Evolutionary conservation across 2,797 vertebrate genomes (phyloP).

Genomic region (Yasuhikotakia modesta): DNA sequence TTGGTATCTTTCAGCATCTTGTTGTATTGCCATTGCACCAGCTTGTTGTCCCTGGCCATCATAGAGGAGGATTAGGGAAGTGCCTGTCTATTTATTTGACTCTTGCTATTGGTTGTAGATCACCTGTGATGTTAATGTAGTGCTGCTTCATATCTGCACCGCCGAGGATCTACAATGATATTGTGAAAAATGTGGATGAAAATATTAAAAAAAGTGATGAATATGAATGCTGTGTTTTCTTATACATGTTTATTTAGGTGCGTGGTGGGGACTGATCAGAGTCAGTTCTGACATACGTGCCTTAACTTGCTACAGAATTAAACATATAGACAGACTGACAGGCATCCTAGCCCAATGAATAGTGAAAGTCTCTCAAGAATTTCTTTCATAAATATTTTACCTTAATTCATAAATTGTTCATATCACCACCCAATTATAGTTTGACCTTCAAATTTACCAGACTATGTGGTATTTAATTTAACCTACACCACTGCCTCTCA

Average conservation of each 20-base stretch:
- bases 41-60: background rate
- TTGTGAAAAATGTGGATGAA: constrained; percentile 72
- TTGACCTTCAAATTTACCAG: no score
- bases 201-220: constrained; percentile 61
- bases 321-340: no score
- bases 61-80: constrained; percentile 64
- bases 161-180: constrained; percentile 69
- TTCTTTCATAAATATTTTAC: background rate
- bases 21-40: constrained; percentile 19
- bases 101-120: constrained; percentile 56
- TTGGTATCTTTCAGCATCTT: constrained; percentile 29
- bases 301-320: no score
- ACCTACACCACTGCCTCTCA: no score
- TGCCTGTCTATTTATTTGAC: constrained; percentile 66
- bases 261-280: background rate
- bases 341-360: no score
- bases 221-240: constrained; percentile 34
- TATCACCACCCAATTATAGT: no score
- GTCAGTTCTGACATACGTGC: no score
- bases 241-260: background rate
- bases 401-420: no score
- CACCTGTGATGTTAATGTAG: constrained; percentile 64
- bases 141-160: constrained; percentile 68
- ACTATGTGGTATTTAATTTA: no score
- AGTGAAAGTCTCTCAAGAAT: no score